These are phyloP conservation scores for Hyperopisus bebe DNA, from an alignment of 2,113 vertebrate genomes.

Conservation along the genomic window DNA sequence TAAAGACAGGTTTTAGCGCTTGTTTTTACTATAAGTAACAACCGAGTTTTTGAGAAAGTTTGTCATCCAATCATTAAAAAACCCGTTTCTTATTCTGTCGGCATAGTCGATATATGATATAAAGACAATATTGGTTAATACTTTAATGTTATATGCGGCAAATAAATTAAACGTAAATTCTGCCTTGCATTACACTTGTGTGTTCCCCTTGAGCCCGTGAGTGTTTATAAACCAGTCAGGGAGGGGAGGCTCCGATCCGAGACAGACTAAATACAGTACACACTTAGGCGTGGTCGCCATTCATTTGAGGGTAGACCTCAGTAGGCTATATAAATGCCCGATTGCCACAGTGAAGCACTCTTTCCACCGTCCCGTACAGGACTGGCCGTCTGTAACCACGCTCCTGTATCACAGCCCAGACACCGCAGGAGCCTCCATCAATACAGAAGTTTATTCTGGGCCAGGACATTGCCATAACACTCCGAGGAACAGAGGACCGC, in stretches of 20 bases:
- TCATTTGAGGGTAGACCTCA: not conserved
- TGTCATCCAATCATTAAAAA: not conserved
- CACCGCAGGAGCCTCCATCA: not conserved
- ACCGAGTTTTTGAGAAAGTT: not conserved
- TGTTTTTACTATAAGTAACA: not conserved
- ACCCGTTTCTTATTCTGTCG: not conserved
- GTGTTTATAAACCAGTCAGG: not conserved
- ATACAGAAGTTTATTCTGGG: not conserved
- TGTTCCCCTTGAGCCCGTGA: not conserved
- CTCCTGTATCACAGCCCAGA: not conserved
- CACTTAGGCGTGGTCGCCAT: conserved; percentile 10
- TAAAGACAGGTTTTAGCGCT: not conserved
- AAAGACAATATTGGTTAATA: not conserved
- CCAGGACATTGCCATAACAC: not conserved
- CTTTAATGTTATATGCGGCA: not conserved
- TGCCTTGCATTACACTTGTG: not conserved
- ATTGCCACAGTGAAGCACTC: not conserved
- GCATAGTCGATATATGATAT: not conserved
- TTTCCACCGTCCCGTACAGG: not conserved
- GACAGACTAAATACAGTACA: conserved; percentile 1
- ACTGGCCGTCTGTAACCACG: not conserved
- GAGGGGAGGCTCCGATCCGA: not conserved
- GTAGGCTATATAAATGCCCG: conserved; percentile 12
- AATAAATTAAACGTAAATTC: not conserved
- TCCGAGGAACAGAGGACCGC: not conserved